These are phyloP conservation scores for Phoxinus dragarum DNA, from an alignment of 2,797 vertebrate species.

Conservation along the genomic window DNA sequence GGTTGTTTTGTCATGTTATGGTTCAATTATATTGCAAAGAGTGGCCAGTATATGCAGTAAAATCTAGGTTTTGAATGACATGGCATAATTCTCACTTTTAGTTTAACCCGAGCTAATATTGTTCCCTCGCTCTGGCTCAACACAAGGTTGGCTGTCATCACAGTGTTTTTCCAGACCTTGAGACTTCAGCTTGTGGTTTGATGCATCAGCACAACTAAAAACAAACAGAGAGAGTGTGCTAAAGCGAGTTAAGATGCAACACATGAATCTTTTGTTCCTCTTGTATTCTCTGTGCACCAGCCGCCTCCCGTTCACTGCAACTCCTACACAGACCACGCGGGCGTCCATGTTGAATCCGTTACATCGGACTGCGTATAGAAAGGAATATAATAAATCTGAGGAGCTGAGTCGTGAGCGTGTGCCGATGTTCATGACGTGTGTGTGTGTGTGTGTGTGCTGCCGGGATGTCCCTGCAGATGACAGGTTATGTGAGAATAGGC, in stretches of 20 bases:
- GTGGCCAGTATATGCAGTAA: not conserved
- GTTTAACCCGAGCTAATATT: not conserved
- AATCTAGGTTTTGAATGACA: not conserved
- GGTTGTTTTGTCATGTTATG: not conserved
- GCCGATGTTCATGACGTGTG: not conserved
- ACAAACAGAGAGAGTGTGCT: not conserved
- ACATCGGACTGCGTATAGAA: not conserved
- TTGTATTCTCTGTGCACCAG: not conserved
- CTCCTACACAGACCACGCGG: not conserved
- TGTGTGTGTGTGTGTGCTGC: not conserved
- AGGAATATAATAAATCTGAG: not conserved
- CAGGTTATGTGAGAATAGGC: not conserved
- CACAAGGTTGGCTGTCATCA: not conserved
- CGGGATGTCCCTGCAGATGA: not conserved
- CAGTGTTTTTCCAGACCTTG: slow-evolving; percentile 26
- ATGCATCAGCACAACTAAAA: slow-evolving; percentile 6
- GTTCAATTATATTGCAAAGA: not conserved
- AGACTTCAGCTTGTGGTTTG: not conserved
- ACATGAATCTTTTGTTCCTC: not conserved
- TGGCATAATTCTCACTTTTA: not conserved
- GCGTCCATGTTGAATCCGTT: not conserved
- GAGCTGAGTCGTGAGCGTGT: not conserved
- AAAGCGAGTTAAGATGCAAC: not conserved
- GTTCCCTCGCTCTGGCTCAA: not conserved
- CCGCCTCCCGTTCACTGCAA: not conserved